Base-by-base conservation (phyloP, 2,797 vertebrate species). In the Gymnothorax reevesii region DNA sequence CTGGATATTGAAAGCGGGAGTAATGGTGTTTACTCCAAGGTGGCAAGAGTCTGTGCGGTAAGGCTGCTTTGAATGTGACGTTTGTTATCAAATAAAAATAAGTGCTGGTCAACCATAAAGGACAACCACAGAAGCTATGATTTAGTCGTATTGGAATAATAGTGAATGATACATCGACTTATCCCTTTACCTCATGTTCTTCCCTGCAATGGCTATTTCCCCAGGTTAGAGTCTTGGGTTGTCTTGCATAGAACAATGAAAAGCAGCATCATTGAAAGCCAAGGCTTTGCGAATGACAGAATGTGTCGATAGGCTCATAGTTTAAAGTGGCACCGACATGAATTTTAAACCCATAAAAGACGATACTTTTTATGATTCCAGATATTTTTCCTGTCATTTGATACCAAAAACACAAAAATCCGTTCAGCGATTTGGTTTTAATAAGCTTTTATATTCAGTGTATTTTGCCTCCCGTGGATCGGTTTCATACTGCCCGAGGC, bases 21-120 rank as follows among this genome's bases (percentile, higher is more conserved):
- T 89, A 96, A 97, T 3, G 96, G 96, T 0, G 96, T 99, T 42
- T 98, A 97, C 42, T 95, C 97, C 83, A 94, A 97, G 82, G 95
- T 99, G 80, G 98, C 97, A 62, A 92, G 98, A 2, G 95, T 98
- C 17, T 99, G 98, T 87, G 96, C 95, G 93, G 98, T 99, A 94
- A 96, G 96, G 89, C 55, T n/a, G 0, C 33, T 57, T n/a, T 73
- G 57, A 59, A 59, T 57, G 54, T 85, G 71, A 4, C 33, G 17
- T 49, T 20, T 49, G 73, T 42, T 13, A 42, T 42, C 9, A 75
- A 75, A 75, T 49, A 15, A 20, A 17, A 33, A 42, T 75, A 17
- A 75, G 25, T 42, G 25, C 25, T 10, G 25, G 6, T 54, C 22
- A 6, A 52, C 49, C 42, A 52, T 52, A 79, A 52, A 10, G 42